Percentiles rank a stretch among this genome's conserved stretches.
These are phyloP conservation scores for Centrocercus urophasianus DNA, from an alignment of 2,113 vertebrate species.

Conservation along the genomic window DNA sequence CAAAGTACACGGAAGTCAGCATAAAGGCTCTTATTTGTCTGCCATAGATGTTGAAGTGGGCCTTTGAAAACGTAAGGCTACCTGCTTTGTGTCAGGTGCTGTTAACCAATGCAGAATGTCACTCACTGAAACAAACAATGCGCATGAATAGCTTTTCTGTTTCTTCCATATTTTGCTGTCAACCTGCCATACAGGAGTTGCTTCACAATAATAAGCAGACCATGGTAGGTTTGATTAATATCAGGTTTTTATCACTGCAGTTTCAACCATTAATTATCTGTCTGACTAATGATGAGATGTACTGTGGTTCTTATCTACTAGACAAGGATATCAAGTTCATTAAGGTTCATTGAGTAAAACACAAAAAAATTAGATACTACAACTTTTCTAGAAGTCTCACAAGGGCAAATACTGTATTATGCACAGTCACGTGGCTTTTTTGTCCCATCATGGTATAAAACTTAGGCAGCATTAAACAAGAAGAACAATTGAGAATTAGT, in stretches of 20 bases:
- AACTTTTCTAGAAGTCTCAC: constrained; percentile 17
- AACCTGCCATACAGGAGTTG: constrained; percentile 10
- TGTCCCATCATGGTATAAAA: not conserved
- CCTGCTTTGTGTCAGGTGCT: constrained; percentile 42
- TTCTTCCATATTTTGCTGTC: constrained; percentile 48
- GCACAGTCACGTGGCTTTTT: not conserved
- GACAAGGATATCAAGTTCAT: constrained; percentile 62
- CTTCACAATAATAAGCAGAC: constrained; percentile 56
- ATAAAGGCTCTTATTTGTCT: constrained; percentile 64
- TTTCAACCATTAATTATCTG: constrained; percentile 71
- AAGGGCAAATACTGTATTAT: not conserved
- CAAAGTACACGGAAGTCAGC: constrained; percentile 62
- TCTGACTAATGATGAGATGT: constrained; percentile 64
- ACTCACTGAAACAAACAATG: not conserved
- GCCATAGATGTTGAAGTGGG: not conserved
- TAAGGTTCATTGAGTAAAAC: constrained; percentile 65
- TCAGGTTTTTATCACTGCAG: constrained; percentile 59
- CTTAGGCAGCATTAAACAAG: not conserved
- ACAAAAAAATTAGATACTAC: not conserved
- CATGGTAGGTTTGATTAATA: constrained; percentile 61
- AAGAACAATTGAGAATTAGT: constrained; percentile 38
- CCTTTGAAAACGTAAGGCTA: not conserved
- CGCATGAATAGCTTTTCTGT: not conserved
- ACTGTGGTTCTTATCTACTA: constrained; percentile 51
- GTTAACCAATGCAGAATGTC: not conserved